phyloP scores from a whole-genome alignment of 1,140 invertebrate genomes.

The Ctenoplectra terminalis region DNA sequence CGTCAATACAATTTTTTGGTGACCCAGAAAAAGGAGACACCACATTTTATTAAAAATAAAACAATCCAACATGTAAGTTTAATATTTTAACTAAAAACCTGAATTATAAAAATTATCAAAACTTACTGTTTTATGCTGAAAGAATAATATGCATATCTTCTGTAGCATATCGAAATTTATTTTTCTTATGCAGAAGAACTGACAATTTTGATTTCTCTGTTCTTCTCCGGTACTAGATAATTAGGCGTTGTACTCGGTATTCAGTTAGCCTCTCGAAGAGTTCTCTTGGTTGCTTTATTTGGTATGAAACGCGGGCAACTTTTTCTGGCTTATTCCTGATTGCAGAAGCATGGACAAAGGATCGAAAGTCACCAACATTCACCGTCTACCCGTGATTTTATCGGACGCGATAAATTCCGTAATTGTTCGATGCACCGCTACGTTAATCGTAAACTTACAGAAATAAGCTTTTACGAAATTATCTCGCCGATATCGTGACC shows the following conservation, averaged over 20 bases:
- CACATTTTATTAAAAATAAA: no score
- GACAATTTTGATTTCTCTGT: not conserved
- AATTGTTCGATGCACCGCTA: not conserved
- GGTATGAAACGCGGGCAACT: slow-evolving; percentile 14
- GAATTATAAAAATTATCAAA: no score
- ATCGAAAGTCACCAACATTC: not conserved
- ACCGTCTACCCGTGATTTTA: not conserved
- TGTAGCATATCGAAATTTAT: no score
- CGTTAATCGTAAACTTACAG: not conserved
- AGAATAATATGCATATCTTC: no score
- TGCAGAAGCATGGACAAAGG: not conserved
- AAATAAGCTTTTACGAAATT: not conserved
- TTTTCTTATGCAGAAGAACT: no score
- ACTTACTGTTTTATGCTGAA: no score
- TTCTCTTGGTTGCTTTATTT: slow-evolving; percentile 26
- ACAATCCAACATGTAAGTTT: no score
- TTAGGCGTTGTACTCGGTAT: not conserved
- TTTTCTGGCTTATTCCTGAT: slow-evolving; percentile 11
- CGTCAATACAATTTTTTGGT: no score
- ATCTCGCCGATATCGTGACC: not conserved
- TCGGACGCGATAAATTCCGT: not conserved
- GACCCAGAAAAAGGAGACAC: no score
- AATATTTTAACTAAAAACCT: no score
- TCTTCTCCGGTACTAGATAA: not conserved
- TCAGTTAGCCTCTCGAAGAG: not conserved